A percentile compares a stretch with the other conserved stretches of the same genome.
Conservation (phyloP, 2,888 invertebrate species). For the Pammene aurita region DNA sequence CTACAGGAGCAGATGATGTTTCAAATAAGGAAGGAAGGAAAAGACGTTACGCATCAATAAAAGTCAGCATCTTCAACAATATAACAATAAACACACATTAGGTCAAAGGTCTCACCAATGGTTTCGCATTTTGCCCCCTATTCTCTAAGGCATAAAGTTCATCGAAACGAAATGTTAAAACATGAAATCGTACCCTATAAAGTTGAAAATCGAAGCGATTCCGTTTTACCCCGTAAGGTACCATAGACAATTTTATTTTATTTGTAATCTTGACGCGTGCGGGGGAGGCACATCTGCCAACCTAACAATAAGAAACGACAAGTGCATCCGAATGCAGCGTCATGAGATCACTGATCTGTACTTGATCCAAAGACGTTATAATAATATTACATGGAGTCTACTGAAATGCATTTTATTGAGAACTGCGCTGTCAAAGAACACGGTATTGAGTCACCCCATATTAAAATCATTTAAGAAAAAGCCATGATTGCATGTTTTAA, state of each 20-base stretch:
- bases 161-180: no score
- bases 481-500: no score
- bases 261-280: conserved; percentile 51
- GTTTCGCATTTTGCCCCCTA: not conserved
- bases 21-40: conserved; percentile 28
- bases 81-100: conserved; percentile 21
- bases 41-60: conserved; percentile 27
- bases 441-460: no score
- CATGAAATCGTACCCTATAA: not conserved
- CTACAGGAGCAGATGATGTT: conserved; percentile 10
- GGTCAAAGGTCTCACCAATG: conserved; percentile 31
- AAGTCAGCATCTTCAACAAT: conserved; percentile 22
- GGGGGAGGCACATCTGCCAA: conserved; percentile 47
- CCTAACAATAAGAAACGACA: conserved; percentile 45
- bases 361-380: conserved; percentile 14
- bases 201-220: conserved; percentile 7
- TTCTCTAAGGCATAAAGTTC: not conserved
- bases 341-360: conserved; percentile 17
- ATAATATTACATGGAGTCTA: conserved; percentile 4
- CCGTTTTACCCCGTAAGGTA: not conserved
- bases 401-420: conserved; percentile 10
- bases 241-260: conserved; percentile 25
- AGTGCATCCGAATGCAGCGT: conserved; percentile 55
- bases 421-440: not conserved
- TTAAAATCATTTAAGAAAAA: not conserved